Conservation (phyloP, 2,797 vertebrate species). For the Hydrocynus forskahlii region DNA sequence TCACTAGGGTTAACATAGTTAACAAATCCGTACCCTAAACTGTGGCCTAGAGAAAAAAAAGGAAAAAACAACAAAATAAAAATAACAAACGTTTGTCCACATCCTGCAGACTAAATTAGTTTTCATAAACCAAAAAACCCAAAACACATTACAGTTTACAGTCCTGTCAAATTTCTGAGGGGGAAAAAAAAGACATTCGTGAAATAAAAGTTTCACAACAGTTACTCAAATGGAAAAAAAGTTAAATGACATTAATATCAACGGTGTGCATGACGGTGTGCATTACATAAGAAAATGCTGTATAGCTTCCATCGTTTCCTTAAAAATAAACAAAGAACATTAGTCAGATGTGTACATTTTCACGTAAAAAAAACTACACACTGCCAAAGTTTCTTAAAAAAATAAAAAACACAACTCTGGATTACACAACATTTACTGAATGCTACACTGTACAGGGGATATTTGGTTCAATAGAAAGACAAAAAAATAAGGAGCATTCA, state of each 20-base stretch:
- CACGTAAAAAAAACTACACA: constrained; percentile 43
- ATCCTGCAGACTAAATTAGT: constrained; percentile 63
- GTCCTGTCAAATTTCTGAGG: constrained; percentile 33
- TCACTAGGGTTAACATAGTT: constrained; percentile 98
- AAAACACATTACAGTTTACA: constrained; percentile 46
- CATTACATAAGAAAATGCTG: constrained; percentile 29
- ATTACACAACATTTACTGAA: not conserved
- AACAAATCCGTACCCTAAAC: constrained; percentile 99
- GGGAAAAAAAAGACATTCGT: constrained; percentile 6
- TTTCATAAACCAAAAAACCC: constrained; percentile 53
- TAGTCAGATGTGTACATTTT: constrained; percentile 36
- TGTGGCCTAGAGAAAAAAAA: constrained; percentile 90
- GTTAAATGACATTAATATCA: constrained; percentile 10
- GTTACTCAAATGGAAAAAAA: constrained; percentile 25
- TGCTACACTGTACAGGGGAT: constrained; percentile 17
- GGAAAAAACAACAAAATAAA: constrained; percentile 82
- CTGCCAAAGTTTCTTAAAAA: constrained; percentile 19
- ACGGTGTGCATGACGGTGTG: not conserved
- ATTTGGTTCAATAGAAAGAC: constrained; percentile 26
- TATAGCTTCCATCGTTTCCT: constrained; percentile 42
- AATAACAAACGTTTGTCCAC: constrained; percentile 78
- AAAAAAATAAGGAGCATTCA: not conserved
- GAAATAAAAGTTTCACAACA: not conserved
- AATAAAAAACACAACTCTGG: constrained; percentile 19
- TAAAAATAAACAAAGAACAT: constrained; percentile 54